Evolutionary conservation across 2,888 invertebrate species (phyloP), one percentile per base, ranked within the genome.

Genomic region (Trissolcus brochymenae): DNA sequence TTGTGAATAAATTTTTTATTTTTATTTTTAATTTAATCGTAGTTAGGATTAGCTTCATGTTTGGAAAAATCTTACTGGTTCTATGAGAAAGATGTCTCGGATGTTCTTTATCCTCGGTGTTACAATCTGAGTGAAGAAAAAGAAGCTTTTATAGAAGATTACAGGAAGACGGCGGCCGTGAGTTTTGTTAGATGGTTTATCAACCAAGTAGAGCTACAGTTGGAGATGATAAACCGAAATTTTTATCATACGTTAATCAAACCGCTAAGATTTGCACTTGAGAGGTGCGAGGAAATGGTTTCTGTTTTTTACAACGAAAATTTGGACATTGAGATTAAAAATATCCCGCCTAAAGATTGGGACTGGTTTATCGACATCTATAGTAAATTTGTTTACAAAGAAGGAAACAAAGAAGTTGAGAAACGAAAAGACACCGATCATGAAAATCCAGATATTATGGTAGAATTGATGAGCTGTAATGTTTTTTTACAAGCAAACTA

Each of bases 101-200:
- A 92, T 82, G 92, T 94, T 46, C 91, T 92, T 66, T 93, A 92
- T 84, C 96, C 96, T 0, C 92, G 96, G 4, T 93, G 94, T 62
- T 95, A 94, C 85, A 91, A 92, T 81, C 90, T 93, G 59, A 90
- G 89, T 54, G 82, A 84, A 13, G 91, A 92, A 80, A 86, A 86
- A 13, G 91, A 91, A 19, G 93, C 93, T 81, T 94, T 94, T 84
- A 86, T 92, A 66, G 91, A 92, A 80, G 96, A 97, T 87, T 97
- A 93, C 86, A 92, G 94, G 84, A 90, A 94, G 62, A 96, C 95
- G 2, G 94, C 95, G 2, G 95, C 95, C 80, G 92, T 94, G 59
- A 93, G 94, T 79, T 89, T 96, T 64, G 87, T 97, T 46, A 94
- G 94, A 84, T 94, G 92, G 90, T 90, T 92, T 57, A 89, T 90